Evolutionary conservation across 1,140 invertebrate species (phyloP), one percentile per base, ranked within the genome.

Genomic region (Apis florea): DNA sequence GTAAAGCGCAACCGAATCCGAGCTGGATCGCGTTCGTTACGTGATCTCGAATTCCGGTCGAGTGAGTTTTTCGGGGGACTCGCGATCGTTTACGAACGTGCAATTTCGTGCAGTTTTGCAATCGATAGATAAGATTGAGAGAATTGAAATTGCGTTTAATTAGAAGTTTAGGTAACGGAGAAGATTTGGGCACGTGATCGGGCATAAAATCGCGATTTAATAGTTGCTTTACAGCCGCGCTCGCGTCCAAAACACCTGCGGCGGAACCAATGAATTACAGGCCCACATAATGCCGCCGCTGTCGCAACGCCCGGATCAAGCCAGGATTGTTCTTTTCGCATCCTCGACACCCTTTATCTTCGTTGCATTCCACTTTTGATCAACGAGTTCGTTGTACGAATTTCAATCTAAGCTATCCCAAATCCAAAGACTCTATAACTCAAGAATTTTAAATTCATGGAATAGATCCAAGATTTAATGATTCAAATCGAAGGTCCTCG

Each of bases 141-240:
- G 31, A 40, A 40, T 56, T 17, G 51, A 53, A 53, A 5, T 53
- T 53, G 24, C 2, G n/a, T 6, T 83, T 83, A 83, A 72, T 83
- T 83, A 47, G 56, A 59, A 47, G 54, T 13, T 61, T 40, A 58
- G 6, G 26, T 13, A 58, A 26, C 17, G 10, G 1, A 21, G 1
- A 26, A 19, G 69, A 56, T 13, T 64, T 59, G 69, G 75, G 75
- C 83, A 70, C 80, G 70, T 88, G 89, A 90, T 84, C 81, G 68
- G 74, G 86, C 88, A 89, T 89, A 88, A 90, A 90, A 90, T 90
- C 83, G 83, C 86, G 83, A 90, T 90, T 90, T 90, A 87, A 90
- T 88, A 89, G 85, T 88, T 89, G 74, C 68, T 76, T 73, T 71
- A 79, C 79, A 71, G 61, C 68, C 58, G 72, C 70, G 64, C 70